These are phyloP conservation scores for Litocranius walleri DNA, from an alignment of 2,113 vertebrate genomes.

Conservation along the genomic window DNA sequence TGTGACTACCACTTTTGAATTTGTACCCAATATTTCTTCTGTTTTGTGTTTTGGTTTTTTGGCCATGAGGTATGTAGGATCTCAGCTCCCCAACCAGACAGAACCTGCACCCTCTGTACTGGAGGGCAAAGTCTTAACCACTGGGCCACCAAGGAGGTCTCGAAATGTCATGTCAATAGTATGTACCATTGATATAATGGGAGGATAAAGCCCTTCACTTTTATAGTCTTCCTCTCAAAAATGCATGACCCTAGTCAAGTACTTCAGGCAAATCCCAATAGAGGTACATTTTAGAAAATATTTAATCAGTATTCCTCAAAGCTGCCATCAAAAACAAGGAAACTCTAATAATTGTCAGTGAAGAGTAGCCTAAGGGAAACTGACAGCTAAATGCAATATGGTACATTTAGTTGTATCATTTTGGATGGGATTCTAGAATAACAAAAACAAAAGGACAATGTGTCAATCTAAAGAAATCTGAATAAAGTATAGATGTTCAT, in stretches of 20 bases:
- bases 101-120: neutral
- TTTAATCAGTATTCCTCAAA: neutral
- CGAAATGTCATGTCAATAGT: neutral
- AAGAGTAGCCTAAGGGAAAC: neutral
- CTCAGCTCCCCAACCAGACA: neutral
- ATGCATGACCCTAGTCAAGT: neutral
- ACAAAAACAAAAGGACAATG: neutral
- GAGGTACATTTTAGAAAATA: neutral
- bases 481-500: neutral
- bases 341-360: neutral
- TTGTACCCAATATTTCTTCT: neutral
- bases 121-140: neutral
- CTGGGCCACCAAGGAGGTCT: neutral
- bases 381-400: neutral
- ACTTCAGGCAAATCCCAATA: neutral
- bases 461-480: neutral
- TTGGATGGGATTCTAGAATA: neutral
- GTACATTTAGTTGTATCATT: neutral
- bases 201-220: neutral
- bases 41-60: neutral
- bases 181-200: neutral
- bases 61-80: neutral
- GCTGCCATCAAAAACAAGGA: neutral
- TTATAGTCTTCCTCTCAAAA: neutral
- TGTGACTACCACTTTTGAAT: too few species aligned